These are phyloP conservation scores for Tolmerus cingulatus DNA, from an alignment of 2,888 invertebrate species.

Conservation along the genomic window DNA sequence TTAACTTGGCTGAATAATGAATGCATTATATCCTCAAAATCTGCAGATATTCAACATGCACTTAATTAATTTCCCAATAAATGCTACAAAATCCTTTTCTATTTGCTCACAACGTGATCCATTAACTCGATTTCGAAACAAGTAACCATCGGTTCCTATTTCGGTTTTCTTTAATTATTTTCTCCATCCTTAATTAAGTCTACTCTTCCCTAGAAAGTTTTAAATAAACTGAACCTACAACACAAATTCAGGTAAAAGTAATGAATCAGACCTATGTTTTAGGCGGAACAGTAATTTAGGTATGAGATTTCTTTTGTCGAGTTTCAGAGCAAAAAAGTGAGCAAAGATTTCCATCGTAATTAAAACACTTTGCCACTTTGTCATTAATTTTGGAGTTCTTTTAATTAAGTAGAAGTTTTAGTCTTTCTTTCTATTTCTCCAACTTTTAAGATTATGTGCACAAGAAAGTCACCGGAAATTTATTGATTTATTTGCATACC, in stretches of 20 bases:
- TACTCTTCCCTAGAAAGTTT: neutral
- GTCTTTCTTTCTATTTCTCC: neutral
- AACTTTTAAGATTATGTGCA: neutral
- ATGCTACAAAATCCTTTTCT: neutral
- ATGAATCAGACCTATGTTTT: neutral
- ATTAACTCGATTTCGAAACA: neutral
- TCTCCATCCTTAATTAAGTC: neutral
- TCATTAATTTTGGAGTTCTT: neutral
- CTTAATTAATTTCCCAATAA: neutral
- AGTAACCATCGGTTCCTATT: neutral
- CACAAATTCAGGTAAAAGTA: neutral
- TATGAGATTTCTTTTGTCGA: neutral
- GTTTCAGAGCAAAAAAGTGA: neutral
- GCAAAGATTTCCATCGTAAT: neutral
- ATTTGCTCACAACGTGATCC: neutral
- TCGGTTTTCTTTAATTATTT: neutral
- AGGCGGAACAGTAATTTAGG: neutral
- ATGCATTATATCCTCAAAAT: neutral
- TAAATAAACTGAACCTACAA: neutral
- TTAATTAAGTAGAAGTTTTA: neutral
- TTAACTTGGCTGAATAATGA: neutral
- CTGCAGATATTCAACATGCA: neutral
- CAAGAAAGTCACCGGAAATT: neutral
- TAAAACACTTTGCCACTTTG: neutral
- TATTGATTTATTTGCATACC: neutral